phyloP scores from a whole-genome alignment of 2,888 invertebrate genomes.

The Molanna angustata region DNA sequence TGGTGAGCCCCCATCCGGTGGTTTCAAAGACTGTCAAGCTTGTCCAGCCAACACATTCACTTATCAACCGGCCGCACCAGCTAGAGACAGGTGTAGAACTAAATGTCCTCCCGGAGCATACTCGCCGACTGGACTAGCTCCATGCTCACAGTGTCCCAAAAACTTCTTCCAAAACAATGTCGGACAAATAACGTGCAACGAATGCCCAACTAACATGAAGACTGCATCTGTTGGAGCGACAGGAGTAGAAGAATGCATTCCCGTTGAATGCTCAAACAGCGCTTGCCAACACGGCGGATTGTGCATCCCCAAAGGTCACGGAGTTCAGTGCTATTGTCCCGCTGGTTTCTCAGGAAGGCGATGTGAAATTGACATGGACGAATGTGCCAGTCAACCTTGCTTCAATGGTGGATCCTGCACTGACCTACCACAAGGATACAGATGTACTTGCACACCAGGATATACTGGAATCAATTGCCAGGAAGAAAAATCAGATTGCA shows the following conservation, averaged over 20 bases:
- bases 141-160: constrained; percentile 88
- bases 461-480: constrained; percentile 94
- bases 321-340: constrained; percentile 88
- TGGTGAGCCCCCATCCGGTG: constrained; percentile 82
- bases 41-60: constrained; percentile 89
- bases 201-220: constrained; percentile 88
- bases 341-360: constrained; percentile 91
- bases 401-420: constrained; percentile 90
- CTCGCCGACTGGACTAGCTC: constrained; percentile 89
- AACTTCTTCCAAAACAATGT: constrained; percentile 87
- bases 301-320: constrained; percentile 86
- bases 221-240: constrained; percentile 78
- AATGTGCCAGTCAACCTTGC: constrained; percentile 92
- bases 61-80: constrained; percentile 86
- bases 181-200: constrained; percentile 82
- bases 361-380: constrained; percentile 94
- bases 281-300: constrained; percentile 90
- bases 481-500: constrained; percentile 86
- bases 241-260: constrained; percentile 81
- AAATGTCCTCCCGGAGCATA: constrained; percentile 90
- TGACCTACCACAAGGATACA: constrained; percentile 89
- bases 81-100: constrained; percentile 76
- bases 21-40: constrained; percentile 90
- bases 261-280: constrained; percentile 82
- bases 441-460: constrained; percentile 83